Conservation (phyloP, 2,113 vertebrate species). For the Myotis lucifugus region DNA sequence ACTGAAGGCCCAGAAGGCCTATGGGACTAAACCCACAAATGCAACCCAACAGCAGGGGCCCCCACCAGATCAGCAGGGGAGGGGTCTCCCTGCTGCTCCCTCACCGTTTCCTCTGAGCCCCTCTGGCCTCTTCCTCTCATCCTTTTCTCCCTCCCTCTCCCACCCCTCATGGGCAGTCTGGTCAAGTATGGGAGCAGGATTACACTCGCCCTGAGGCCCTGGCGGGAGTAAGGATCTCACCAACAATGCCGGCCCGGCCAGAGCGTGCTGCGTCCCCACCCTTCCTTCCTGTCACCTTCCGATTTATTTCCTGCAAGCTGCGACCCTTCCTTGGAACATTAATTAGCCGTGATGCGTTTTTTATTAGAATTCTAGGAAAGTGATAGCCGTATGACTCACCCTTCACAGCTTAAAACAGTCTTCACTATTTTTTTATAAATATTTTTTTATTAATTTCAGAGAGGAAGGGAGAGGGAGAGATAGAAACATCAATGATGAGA, state of each 20-base stretch:
- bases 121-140: background rate
- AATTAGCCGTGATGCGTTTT: slow-evolving; percentile 45
- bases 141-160: background rate
- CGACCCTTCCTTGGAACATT: slow-evolving; percentile 55
- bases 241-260: background rate
- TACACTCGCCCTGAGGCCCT: background rate
- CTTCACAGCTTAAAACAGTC: slow-evolving; percentile 47
- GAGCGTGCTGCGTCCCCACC: background rate
- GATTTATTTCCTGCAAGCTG: slow-evolving; percentile 64
- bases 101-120: background rate
- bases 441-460: no score
- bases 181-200: accelerated
- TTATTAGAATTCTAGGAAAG: slow-evolving; percentile 70
- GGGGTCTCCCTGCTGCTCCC: no score
- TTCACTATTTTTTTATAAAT: slow-evolving; percentile 3
- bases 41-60: background rate
- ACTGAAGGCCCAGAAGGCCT: background rate
- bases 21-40: background rate
- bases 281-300: slow-evolving; percentile 66
- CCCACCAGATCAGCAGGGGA: background rate
- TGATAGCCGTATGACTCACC: slow-evolving; percentile 59
- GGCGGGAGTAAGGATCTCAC: background rate
- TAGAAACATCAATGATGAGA: no score
- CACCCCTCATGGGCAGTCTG: background rate
- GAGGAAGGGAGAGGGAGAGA: no score